Evolutionary conservation across 2,113 vertebrate species (phyloP).

Genomic region (Python bivittatus): DNA sequence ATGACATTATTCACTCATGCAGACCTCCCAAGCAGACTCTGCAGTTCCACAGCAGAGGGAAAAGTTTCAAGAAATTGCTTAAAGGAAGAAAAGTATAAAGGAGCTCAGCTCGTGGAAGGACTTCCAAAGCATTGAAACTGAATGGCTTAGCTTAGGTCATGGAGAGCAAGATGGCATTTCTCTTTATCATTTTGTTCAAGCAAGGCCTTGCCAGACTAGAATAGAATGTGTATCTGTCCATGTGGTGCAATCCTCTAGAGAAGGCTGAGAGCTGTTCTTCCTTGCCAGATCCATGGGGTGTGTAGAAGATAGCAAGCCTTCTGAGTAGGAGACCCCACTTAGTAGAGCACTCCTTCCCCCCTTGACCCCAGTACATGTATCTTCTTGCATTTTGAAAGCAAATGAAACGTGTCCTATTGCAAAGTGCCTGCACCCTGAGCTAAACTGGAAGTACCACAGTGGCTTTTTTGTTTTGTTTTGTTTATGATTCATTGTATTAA

Average conservation of each 20-base stretch:
- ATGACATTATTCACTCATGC: neutral
- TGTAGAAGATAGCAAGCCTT: neutral
- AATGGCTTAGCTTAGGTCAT: accelerated
- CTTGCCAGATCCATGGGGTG: neutral
- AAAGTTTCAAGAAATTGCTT: neutral
- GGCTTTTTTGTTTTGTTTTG: neutral
- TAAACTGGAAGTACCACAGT: neutral
- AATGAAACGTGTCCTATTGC: neutral
- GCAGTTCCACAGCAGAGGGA: neutral
- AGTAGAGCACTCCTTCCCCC: neutral
- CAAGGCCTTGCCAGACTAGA: neutral
- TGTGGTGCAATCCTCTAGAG: neutral
- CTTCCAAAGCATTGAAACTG: neutral
- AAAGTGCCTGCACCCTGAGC: neutral
- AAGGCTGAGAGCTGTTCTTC: neutral
- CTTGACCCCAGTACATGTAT: neutral
- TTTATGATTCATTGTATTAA: neutral
- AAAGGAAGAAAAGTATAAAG: neutral
- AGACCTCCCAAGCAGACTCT: constrained; percentile 14
- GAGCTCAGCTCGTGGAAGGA: neutral
- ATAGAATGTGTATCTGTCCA: neutral
- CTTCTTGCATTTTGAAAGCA: neutral
- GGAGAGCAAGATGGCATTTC: neutral
- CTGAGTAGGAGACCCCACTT: neutral
- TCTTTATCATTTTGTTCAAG: neutral